phyloP scores from a whole-genome alignment of 2,888 invertebrate genomes.

The Diachrysia chrysitis region DNA sequence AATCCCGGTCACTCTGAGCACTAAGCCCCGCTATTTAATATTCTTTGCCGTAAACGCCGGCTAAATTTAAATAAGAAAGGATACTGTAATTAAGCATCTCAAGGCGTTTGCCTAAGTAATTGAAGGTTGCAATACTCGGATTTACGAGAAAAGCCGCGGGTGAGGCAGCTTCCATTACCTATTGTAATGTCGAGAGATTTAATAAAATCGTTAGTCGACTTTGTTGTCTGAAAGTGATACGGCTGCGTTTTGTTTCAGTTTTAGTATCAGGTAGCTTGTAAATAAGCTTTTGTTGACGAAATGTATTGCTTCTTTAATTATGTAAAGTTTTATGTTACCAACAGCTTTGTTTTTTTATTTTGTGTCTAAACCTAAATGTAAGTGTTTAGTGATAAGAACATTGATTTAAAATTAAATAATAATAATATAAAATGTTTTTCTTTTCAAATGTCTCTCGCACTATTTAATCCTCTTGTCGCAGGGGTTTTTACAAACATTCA shows the following conservation, averaged over 20 bases:
- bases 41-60: conserved; percentile 57
- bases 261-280: conserved; percentile 17
- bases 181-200: conserved; percentile 53
- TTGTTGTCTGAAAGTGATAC: conserved; percentile 42
- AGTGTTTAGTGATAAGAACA: too few species aligned
- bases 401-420: too few species aligned
- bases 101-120: conserved; percentile 76
- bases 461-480: too few species aligned
- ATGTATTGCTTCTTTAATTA: neutral
- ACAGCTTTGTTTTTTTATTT: neutral
- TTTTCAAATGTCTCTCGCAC: too few species aligned
- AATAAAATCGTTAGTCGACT: conserved; percentile 50
- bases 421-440: too few species aligned
- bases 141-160: conserved; percentile 61
- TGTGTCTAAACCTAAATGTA: too few species aligned
- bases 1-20: conserved; percentile 1
- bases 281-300: neutral
- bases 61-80: conserved; percentile 66
- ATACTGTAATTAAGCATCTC: conserved; percentile 76
- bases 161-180: conserved; percentile 46
- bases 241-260: conserved; percentile 26
- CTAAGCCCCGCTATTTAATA: conserved; percentile 39
- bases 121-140: conserved; percentile 74
- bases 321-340: neutral
- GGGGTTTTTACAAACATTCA: too few species aligned